Percentiles rank a stretch among this genome's conserved stretches.
phyloP scores from a whole-genome alignment of 2,888 invertebrate genomes.

The Coremacera marginata region DNA sequence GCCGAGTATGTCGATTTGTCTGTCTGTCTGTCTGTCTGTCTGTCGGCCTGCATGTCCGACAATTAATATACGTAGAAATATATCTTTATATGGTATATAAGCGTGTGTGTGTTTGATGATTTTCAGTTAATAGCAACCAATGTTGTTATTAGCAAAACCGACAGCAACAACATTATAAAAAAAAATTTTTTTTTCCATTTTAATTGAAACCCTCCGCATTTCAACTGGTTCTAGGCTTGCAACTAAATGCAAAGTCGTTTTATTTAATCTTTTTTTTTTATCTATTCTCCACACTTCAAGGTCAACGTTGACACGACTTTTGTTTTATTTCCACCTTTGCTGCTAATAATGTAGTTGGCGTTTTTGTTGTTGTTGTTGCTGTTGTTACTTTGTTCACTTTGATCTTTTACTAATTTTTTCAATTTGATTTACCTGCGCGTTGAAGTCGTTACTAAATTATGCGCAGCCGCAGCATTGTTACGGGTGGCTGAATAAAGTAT shows the following conservation, averaged over 20 bases:
- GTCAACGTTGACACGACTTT: slow-evolving; percentile 49
- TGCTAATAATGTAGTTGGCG: slow-evolving; percentile 2
- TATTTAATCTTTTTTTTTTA: background rate
- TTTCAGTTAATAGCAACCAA: background rate
- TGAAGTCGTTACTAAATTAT: background rate
- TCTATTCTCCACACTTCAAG: slow-evolving; percentile 37
- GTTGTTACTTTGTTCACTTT: background rate
- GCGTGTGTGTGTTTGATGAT: background rate
- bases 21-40: background rate
- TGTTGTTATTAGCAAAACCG: background rate
- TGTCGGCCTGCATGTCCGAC: background rate
- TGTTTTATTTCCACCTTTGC: slow-evolving; percentile 26
- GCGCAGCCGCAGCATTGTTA: too few relatives aligned
- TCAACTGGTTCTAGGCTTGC: background rate
- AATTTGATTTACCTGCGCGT: background rate
- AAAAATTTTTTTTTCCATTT: background rate
- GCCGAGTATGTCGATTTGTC: background rate
- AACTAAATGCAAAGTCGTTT: background rate
- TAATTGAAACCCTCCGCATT: slow-evolving; percentile 2
- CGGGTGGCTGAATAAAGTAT: too few relatives aligned
- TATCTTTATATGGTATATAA: too few relatives aligned
- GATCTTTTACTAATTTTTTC: slow-evolving; percentile 5
- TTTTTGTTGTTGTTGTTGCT: background rate
- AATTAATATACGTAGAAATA: background rate
- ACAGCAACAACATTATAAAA: background rate